Evolutionary conservation across 1,140 invertebrate genomes (phyloP).

Genomic region (Brachionus manjavacas): DNA sequence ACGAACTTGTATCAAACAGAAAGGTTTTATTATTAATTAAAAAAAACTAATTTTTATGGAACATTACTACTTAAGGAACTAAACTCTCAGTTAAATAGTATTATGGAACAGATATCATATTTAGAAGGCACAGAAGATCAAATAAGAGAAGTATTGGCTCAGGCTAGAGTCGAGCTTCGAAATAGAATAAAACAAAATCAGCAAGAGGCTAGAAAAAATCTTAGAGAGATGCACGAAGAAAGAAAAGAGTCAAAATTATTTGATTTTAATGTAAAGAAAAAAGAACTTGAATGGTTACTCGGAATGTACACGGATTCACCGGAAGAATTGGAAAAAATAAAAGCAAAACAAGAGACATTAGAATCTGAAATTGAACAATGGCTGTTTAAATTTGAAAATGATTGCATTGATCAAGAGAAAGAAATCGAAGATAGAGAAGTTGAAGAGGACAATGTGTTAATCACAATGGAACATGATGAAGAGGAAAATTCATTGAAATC

Average conservation of each 20-base stretch:
- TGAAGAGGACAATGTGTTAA: neutral
- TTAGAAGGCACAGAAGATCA: slow-evolving; percentile 27
- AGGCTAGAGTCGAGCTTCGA: neutral
- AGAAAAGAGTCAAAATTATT: slow-evolving; percentile 13
- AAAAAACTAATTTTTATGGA: too few species aligned
- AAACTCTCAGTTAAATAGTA: neutral
- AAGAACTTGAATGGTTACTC: slow-evolving; percentile 17
- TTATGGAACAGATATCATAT: slow-evolving; percentile 12
- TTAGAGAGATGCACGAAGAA: slow-evolving; percentile 19
- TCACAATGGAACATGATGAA: slow-evolving; percentile 11
- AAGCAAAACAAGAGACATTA: neutral
- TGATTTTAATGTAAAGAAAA: slow-evolving; percentile 24
- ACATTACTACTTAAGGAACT: neutral
- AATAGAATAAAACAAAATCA: neutral
- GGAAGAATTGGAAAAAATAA: neutral
- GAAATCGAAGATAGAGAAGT: slow-evolving; percentile 7
- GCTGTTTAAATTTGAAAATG: slow-evolving; percentile 1
- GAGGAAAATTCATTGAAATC: slow-evolving; percentile 1
- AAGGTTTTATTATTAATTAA: neutral
- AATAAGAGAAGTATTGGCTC: slow-evolving; percentile 11
- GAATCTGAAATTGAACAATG: slow-evolving; percentile 15
- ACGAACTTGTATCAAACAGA: neutral
- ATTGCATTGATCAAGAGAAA: slow-evolving; percentile 27
- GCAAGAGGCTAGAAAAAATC: neutral
- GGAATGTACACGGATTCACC: neutral